These are phyloP conservation scores for Xiphorhynchus erythropygius DNA, from an alignment of 2,797 vertebrate species.

Conservation along the genomic window DNA sequence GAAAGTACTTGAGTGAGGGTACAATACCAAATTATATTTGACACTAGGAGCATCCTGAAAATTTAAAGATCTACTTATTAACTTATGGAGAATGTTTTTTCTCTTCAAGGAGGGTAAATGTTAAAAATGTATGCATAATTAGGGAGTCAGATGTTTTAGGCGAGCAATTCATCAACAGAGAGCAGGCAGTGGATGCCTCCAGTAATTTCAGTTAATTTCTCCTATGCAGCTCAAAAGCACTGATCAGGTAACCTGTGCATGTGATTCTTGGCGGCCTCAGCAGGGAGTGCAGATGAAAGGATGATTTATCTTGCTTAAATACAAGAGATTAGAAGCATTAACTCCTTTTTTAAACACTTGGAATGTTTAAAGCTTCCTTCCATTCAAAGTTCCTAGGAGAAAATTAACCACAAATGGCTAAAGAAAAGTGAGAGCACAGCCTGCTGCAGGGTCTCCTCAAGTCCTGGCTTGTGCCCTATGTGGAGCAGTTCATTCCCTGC, in stretches of 20 bases:
- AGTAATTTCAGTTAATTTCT: not conserved
- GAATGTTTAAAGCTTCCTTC: not conserved
- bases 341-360: not conserved
- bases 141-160: not conserved
- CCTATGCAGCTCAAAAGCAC: not conserved
- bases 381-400: not conserved
- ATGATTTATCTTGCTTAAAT: constrained; percentile 7
- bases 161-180: not conserved
- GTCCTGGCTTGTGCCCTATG: accelerated
- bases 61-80: not conserved
- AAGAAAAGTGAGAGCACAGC: not conserved
- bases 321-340: not conserved
- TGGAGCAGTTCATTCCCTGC: too few species aligned
- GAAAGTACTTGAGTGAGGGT: not conserved
- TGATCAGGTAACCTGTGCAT: not conserved
- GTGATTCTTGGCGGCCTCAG: not conserved
- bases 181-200: not conserved
- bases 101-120: not conserved
- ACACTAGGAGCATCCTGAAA: not conserved
- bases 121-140: not conserved
- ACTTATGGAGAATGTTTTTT: not conserved
- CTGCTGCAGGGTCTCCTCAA: accelerated
- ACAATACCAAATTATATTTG: not conserved
- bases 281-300: not conserved
- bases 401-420: not conserved